Percentiles rank a stretch among this genome's conserved stretches.
Conservation (phyloP, 2,797 vertebrate species). For the Eulemur albifrons region DNA sequence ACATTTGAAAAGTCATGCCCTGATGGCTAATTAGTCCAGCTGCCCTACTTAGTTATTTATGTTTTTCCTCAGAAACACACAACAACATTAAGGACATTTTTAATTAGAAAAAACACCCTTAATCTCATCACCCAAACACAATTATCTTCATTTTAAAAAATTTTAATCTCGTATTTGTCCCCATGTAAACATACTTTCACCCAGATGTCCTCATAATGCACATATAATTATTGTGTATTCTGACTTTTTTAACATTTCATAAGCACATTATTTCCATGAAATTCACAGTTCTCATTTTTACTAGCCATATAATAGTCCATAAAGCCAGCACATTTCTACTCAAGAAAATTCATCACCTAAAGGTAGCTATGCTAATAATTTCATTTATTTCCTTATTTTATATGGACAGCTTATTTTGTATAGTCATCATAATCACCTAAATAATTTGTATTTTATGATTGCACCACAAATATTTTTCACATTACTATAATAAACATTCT, state of each 20-base stretch:
- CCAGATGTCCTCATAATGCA: not conserved
- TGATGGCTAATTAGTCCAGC: not conserved
- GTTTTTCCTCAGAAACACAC: not conserved
- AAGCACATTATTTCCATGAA: not conserved
- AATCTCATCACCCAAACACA: not conserved
- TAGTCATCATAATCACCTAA: not conserved
- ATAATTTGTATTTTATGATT: not conserved
- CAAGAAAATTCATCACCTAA: not conserved
- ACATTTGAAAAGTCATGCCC: not conserved
- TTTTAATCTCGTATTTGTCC: not conserved
- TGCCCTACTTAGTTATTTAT: not conserved
- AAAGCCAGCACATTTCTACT: not conserved
- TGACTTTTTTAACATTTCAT: not conserved
- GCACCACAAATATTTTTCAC: not conserved
- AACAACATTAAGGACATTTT: not conserved
- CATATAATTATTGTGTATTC: not conserved
- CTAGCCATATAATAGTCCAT: not conserved
- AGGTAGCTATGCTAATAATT: not conserved
- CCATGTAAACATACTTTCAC: not conserved
- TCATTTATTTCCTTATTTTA: not conserved
- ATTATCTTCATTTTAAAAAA: not conserved
- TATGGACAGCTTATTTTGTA: not conserved
- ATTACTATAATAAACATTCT: not conserved
- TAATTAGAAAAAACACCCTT: not conserved
- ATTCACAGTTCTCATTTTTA: not conserved